Conservation (phyloP, 2,797 vertebrate genomes). For the Enteromius thamalakanensis region DNA sequence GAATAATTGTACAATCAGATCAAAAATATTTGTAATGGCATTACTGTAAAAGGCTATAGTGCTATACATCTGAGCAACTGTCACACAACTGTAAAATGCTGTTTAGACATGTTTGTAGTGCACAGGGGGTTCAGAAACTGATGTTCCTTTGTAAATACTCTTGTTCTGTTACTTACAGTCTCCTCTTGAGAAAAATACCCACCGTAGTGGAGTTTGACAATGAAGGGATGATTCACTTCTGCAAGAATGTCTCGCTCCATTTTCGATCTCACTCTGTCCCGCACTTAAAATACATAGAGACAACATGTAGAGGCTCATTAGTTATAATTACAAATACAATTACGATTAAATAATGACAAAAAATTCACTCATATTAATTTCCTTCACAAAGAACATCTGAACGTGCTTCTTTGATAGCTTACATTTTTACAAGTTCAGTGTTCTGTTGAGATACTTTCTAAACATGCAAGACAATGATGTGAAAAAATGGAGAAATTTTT, state of each 20-base stretch:
- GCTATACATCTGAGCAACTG: neutral
- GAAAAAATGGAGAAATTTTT: too few species aligned
- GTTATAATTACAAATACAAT: neutral
- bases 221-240: constrained; percentile 97
- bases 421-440: too few species aligned
- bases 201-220: constrained; percentile 97
- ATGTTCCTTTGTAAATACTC: neutral
- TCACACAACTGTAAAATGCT: neutral
- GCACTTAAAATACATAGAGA: constrained; percentile 73
- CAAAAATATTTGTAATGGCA: neutral
- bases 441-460: too few species aligned
- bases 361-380: neutral
- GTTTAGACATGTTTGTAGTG: neutral
- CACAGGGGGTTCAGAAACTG: neutral
- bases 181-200: constrained; percentile 55
- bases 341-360: neutral
- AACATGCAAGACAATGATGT: too few species aligned
- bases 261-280: constrained; percentile 93
- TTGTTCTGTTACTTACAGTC: neutral
- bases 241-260: constrained; percentile 97
- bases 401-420: too few species aligned
- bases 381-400: neutral
- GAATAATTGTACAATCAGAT: neutral
- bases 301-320: neutral
- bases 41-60: neutral